Evolutionary conservation across 2,797 vertebrate species (phyloP).

Genomic region (Bovichtus variegatus): DNA sequence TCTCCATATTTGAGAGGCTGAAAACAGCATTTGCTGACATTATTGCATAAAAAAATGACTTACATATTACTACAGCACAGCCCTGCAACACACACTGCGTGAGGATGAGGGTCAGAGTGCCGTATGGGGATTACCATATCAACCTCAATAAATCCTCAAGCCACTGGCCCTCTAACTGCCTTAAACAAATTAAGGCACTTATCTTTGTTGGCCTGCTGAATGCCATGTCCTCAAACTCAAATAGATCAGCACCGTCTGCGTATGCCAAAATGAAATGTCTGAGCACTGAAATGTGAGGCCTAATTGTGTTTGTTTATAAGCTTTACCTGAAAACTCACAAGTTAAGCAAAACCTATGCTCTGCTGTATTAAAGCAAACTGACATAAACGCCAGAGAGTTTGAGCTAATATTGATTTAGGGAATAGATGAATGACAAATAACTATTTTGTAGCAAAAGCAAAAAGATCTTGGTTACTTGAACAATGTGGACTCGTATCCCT

Average conservation of each 20-base stretch:
- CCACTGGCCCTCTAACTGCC: conserved; percentile 11
- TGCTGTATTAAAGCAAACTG: not conserved
- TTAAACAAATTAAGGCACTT: conserved; percentile 73
- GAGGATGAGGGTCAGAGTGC: conserved; percentile 57
- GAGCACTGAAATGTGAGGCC: not conserved
- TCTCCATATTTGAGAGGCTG: too few species aligned
- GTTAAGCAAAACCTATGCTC: not conserved
- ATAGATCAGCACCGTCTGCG: conserved; percentile 26
- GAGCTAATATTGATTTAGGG: not conserved
- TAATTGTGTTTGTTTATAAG: not conserved
- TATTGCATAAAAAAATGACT: too few species aligned
- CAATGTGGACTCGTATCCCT: not conserved
- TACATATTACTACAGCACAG: not conserved
- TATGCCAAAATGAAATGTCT: conserved; percentile 4
- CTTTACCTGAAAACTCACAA: not conserved
- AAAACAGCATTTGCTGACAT: too few species aligned
- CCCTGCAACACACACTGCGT: not conserved
- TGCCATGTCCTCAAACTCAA: conserved; percentile 34
- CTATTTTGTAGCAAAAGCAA: not conserved
- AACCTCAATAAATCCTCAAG: conserved; percentile 60
- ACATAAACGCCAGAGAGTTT: not conserved
- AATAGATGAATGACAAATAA: not conserved
- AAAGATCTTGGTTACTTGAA: not conserved
- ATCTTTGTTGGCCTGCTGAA: conserved; percentile 49
- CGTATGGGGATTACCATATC: conserved; percentile 64